Evolutionary conservation across 2,888 invertebrate species (phyloP).

Genomic region (Lasioglossum pauxillum): DNA sequence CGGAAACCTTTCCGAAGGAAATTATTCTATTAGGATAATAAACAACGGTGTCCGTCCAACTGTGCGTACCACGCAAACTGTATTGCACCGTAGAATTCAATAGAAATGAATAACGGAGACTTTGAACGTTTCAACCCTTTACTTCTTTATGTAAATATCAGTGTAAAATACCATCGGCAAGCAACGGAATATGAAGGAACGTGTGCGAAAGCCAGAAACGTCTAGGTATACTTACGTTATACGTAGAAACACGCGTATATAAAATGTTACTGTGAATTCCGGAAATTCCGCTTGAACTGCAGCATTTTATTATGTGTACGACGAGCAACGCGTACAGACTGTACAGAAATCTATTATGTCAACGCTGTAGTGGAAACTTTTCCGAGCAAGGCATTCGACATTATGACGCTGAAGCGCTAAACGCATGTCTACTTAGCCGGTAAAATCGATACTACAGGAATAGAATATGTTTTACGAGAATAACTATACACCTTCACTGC

Average conservation of each 20-base stretch:
- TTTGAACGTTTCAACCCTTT: background rate
- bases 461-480: background rate
- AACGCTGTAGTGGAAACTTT: background rate
- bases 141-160: background rate
- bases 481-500: background rate
- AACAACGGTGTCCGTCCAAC: background rate
- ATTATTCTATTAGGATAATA: background rate
- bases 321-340: background rate
- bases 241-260: background rate
- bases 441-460: constrained; percentile 17
- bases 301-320: background rate
- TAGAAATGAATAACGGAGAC: background rate
- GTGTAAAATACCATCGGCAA: background rate
- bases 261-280: background rate
- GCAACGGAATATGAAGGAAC: background rate
- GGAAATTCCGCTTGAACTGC: background rate
- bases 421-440: constrained; percentile 16
- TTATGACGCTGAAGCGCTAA: constrained; percentile 18
- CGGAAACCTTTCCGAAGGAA: background rate
- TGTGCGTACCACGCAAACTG: background rate
- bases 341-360: background rate
- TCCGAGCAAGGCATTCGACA: background rate
- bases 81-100: background rate
- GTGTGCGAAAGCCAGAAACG: background rate
- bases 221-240: background rate